phyloP scores from a whole-genome alignment of 2,797 vertebrate genomes.

The Streptopelia turtur region DNA sequence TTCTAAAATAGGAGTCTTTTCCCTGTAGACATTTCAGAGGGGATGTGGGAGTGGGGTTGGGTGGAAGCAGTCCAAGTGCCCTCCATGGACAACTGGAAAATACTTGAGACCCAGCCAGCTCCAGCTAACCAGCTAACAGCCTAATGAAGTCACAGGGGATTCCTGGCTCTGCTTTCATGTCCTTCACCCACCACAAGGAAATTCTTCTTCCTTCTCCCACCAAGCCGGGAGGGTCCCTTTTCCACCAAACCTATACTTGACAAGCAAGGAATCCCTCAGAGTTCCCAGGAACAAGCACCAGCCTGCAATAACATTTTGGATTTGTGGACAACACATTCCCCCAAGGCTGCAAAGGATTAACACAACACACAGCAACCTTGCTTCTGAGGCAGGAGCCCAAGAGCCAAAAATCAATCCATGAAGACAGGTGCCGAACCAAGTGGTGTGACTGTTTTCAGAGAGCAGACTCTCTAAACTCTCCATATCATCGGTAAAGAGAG shows the following conservation, averaged over 20 bases:
- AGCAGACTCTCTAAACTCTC: neutral
- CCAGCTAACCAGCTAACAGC: constrained; percentile 14
- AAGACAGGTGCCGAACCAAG: neutral
- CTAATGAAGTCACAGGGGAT: constrained; percentile 44
- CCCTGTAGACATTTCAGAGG: constrained; percentile 15
- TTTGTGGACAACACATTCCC: neutral
- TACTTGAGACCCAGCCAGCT: constrained; percentile 45
- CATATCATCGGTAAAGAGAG: neutral
- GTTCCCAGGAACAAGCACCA: neutral
- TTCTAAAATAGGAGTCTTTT: constrained; percentile 71
- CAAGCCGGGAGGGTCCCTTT: neutral
- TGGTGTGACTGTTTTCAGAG: neutral
- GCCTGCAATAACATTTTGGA: neutral
- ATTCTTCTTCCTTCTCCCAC: constrained; percentile 19
- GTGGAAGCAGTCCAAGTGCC: constrained; percentile 49
- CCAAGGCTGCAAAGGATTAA: neutral
- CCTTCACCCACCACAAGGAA: constrained; percentile 27
- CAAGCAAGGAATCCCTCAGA: constrained; percentile 13
- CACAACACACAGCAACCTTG: neutral
- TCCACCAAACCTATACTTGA: neutral
- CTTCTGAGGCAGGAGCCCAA: neutral
- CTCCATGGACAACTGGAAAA: constrained; percentile 48
- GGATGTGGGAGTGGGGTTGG: constrained; percentile 49
- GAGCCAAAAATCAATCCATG: neutral
- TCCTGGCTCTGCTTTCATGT: constrained; percentile 37